Evolutionary conservation across 2,888 invertebrate genomes (phyloP).

Genomic region (Azorinus chamasolen): DNA sequence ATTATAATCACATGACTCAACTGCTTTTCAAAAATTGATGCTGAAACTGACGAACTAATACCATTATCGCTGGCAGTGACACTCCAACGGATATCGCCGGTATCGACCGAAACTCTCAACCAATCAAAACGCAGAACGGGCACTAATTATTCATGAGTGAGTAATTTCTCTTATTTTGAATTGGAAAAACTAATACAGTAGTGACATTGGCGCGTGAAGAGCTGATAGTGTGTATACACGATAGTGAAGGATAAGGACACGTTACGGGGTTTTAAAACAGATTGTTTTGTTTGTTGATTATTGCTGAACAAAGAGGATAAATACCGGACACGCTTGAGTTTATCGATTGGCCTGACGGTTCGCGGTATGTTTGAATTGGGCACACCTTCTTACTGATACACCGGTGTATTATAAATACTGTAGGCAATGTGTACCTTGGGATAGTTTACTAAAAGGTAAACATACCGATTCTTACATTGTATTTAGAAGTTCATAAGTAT

Average conservation of each 20-base stretch:
- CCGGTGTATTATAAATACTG: no score
- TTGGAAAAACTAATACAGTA: neutral
- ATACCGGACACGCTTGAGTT: no score
- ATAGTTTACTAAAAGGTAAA: no score
- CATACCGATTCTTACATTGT: no score
- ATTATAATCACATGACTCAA: constrained; percentile 50
- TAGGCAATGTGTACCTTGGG: no score
- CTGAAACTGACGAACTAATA: constrained; percentile 14
- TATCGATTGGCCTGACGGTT: no score
- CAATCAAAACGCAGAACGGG: constrained; percentile 47
- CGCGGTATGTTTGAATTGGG: no score
- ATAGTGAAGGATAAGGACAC: neutral
- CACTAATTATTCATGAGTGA: constrained; percentile 53
- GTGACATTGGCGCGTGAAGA: no score
- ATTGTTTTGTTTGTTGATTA: neutral
- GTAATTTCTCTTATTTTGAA: constrained; percentile 52
- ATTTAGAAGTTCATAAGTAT: no score
- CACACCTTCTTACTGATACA: no score
- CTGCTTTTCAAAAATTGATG: constrained; percentile 42
- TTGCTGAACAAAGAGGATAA: no score
- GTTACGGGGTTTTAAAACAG: neutral
- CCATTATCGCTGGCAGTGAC: neutral
- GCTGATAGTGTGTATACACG: neutral
- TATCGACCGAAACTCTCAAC: constrained; percentile 54
- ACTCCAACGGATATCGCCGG: constrained; percentile 17